Conservation (phyloP, 2,113 vertebrate genomes). For the Hiodon tergisus region DNA sequence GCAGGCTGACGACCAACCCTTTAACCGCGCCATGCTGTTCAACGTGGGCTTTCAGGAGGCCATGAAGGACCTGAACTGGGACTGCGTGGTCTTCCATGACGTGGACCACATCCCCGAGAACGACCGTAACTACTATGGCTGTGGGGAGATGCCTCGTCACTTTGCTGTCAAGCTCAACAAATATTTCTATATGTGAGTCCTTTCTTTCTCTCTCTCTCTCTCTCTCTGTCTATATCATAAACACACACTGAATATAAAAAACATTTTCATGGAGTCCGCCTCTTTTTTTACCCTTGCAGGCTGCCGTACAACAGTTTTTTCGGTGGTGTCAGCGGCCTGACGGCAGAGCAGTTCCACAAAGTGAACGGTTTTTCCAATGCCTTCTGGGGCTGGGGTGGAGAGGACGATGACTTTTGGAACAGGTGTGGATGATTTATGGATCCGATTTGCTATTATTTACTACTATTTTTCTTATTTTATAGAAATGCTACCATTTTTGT, state of each 20-base stretch:
- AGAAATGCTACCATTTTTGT: too few relatives aligned
- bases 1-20: constrained; percentile 81
- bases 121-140: constrained; percentile 91
- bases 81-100: constrained; percentile 91
- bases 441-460: background rate
- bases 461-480: background rate
- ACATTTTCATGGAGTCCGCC: background rate
- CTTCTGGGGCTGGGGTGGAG: constrained; percentile 56
- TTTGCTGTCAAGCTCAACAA: constrained; percentile 92
- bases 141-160: constrained; percentile 88
- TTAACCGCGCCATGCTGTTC: constrained; percentile 96
- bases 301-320: constrained; percentile 95
- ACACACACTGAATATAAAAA: background rate
- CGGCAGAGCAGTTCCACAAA: constrained; percentile 63
- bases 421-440: constrained; percentile 41
- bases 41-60: constrained; percentile 92
- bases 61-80: constrained; percentile 90
- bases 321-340: constrained; percentile 88
- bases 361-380: constrained; percentile 69
- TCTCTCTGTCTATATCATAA: background rate
- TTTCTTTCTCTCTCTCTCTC: constrained; percentile 25
- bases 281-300: constrained; percentile 51
- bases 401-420: constrained; percentile 59
- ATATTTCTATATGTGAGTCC: constrained; percentile 92
- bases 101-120: constrained; percentile 94